Conservation (phyloP, 2,113 vertebrate genomes). For the Cairina moschata region DNA sequence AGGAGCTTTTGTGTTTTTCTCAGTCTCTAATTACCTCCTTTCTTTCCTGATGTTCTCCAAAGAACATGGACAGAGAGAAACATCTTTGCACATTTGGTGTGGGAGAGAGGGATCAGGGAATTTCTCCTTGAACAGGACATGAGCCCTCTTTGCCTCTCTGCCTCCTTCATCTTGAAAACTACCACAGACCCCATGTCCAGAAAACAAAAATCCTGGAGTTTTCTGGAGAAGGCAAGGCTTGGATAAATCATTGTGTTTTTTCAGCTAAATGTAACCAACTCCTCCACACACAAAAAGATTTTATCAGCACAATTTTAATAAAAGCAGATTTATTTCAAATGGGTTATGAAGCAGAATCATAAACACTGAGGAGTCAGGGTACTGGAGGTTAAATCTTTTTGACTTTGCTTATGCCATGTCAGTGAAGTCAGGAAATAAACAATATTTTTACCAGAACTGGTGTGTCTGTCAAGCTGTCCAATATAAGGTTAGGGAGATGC, state of each 20-base stretch:
- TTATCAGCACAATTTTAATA: not conserved
- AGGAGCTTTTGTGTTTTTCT: not conserved
- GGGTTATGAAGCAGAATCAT: not conserved
- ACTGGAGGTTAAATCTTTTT: not conserved
- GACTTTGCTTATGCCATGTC: not conserved
- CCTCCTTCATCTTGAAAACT: not conserved
- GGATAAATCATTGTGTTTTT: not conserved
- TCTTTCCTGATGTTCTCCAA: not conserved
- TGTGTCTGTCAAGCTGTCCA: not conserved
- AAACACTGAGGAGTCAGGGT: not conserved
- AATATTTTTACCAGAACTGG: not conserved
- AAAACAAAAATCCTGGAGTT: not conserved
- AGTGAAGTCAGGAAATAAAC: not conserved
- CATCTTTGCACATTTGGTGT: fast-evolving
- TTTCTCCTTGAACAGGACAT: not conserved
- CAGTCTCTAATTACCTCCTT: not conserved
- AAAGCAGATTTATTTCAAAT: not conserved
- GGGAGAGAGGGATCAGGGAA: not conserved
- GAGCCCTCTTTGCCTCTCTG: not conserved
- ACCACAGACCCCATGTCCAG: not conserved
- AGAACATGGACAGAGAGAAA: not conserved
- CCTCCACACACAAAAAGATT: not conserved
- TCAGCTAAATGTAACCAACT: not conserved
- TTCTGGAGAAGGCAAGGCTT: not conserved
- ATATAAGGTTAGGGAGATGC: not conserved